Conservation (phyloP, 2,113 vertebrate genomes). For the Helogale parvula region DNA sequence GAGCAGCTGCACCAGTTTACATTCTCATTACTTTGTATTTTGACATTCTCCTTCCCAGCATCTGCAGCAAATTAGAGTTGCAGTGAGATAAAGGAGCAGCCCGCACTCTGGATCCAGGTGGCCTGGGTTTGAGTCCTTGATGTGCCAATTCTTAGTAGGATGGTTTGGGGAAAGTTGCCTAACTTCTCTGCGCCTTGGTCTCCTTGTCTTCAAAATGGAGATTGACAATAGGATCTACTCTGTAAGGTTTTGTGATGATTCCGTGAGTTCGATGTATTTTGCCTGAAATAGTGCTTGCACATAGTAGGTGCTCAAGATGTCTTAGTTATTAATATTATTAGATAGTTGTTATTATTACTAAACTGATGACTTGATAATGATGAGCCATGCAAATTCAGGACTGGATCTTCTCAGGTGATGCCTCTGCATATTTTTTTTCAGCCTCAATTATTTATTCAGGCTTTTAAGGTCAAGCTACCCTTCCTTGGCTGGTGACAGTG, state of each 20-base stretch:
- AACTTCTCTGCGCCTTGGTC: neutral
- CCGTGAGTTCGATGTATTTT: neutral
- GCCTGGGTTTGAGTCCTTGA: neutral
- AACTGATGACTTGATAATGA: neutral
- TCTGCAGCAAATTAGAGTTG: neutral
- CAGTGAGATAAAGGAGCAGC: neutral
- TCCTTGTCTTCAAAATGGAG: neutral
- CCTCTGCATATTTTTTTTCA: neutral
- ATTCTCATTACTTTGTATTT: neutral
- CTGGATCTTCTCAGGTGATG: neutral
- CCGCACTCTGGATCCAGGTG: neutral
- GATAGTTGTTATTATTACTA: neutral
- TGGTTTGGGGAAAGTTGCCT: neutral
- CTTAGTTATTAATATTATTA: neutral
- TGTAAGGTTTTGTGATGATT: neutral
- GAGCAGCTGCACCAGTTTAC: no score
- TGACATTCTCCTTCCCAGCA: neutral
- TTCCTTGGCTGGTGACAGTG: neutral
- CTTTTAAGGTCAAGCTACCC: neutral
- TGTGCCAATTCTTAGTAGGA: neutral
- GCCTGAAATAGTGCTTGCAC: neutral
- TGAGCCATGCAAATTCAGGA: neutral
- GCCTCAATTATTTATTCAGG: neutral
- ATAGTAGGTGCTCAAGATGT: neutral
- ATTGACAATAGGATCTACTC: neutral